Percentiles rank a stretch among this genome's conserved stretches.
These are phyloP conservation scores for Episyrphus balteatus DNA, from an alignment of 1,140 invertebrate genomes.

Conservation along the genomic window DNA sequence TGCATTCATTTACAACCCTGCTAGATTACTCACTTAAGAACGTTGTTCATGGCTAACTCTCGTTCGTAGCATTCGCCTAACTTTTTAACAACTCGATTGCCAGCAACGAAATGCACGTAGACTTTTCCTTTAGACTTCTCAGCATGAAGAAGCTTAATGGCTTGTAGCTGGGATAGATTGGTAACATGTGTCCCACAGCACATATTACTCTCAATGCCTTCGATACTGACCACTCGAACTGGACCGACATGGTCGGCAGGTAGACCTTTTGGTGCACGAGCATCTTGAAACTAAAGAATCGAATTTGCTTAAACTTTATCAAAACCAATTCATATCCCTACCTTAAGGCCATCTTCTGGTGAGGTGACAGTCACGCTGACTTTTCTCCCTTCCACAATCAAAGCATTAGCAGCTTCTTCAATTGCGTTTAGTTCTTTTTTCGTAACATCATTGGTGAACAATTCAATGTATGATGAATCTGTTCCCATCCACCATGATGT, in stretches of 20 bases:
- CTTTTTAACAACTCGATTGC: constrained; percentile 50
- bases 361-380: constrained; percentile 54
- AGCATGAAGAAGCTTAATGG: constrained; percentile 56
- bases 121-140: constrained; percentile 61
- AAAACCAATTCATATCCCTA: constrained; percentile 1
- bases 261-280: constrained; percentile 44
- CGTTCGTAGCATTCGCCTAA: constrained; percentile 48
- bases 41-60: constrained; percentile 52
- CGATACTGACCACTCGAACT: constrained; percentile 61
- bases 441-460: constrained; percentile 42
- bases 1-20: not conserved
- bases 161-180: constrained; percentile 66
- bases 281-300: constrained; percentile 18
- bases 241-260: constrained; percentile 64
- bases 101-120: constrained; percentile 56
- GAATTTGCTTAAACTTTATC: not conserved
- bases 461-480: constrained; percentile 52
- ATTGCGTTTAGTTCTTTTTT: constrained; percentile 41
- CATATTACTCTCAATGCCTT: constrained; percentile 62
- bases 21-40: constrained; percentile 41
- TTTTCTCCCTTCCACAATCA: constrained; percentile 48
- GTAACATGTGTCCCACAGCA: constrained; percentile 80
- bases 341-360: constrained; percentile 39
- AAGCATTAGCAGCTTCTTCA: constrained; percentile 54
- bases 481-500: constrained; percentile 71